These are phyloP conservation scores for Panthera uncia DNA, from an alignment of 2,113 vertebrate genomes.

Conservation along the genomic window DNA sequence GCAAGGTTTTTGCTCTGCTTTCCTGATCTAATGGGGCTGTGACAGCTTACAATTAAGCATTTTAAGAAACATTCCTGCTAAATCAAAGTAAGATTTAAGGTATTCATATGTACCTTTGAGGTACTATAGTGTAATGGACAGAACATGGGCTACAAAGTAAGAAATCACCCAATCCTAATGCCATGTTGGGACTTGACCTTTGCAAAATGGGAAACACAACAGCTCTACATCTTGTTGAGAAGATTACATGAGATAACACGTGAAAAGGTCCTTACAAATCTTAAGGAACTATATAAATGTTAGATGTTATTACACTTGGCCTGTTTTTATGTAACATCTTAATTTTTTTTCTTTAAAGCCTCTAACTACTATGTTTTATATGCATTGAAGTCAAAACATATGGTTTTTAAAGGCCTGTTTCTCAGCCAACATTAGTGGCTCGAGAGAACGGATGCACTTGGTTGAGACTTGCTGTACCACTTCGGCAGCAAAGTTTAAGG, in stretches of 20 bases:
- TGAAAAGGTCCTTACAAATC: background rate
- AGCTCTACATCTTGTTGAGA: background rate
- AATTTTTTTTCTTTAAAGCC: background rate
- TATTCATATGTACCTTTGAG: background rate
- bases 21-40: background rate
- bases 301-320: background rate
- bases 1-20: background rate
- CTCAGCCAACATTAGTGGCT: background rate
- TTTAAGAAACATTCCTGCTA: background rate
- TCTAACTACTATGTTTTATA: constrained; percentile 28
- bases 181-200: background rate
- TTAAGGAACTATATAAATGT: background rate
- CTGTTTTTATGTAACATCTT: background rate
- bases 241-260: background rate
- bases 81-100: background rate
- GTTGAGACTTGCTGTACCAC: background rate
- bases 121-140: background rate
- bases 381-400: background rate
- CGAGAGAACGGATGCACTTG: background rate
- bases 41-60: background rate
- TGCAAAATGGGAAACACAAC: background rate
- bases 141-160: background rate
- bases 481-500: background rate
- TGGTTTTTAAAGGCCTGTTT: background rate
- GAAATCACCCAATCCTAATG: background rate